phyloP scores from a whole-genome alignment of 2,797 vertebrate species.

The Acanthiza pusilla region DNA sequence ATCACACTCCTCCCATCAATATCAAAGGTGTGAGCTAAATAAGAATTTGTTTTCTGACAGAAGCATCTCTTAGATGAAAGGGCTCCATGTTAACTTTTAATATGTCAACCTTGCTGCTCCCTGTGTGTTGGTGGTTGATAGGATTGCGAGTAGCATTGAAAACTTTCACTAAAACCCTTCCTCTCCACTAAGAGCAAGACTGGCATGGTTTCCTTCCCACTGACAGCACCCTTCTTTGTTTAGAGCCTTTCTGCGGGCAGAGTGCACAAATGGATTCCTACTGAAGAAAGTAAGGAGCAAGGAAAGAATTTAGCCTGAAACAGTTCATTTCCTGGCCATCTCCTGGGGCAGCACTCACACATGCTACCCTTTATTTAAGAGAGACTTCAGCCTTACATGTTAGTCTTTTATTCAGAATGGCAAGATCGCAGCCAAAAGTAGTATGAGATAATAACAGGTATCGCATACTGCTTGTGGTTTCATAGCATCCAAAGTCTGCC shows the following conservation, averaged over 20 bases:
- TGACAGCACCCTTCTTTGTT: neutral
- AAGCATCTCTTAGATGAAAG: neutral
- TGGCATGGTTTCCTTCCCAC: neutral
- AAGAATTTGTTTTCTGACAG: neutral
- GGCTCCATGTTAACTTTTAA: neutral
- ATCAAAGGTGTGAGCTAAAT: neutral
- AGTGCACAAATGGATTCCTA: neutral
- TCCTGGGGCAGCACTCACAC: neutral
- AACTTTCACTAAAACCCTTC: neutral
- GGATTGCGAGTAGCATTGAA: neutral
- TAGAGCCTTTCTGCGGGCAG: neutral
- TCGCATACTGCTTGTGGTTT: constrained; percentile 29
- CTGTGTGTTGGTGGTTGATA: neutral
- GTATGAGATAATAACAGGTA: constrained; percentile 55
- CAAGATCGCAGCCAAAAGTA: constrained; percentile 38
- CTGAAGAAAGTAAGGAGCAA: neutral
- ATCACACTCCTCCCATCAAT: neutral
- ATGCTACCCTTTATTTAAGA: constrained; percentile 4
- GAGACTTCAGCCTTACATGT: neutral
- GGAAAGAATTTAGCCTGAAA: constrained; percentile 10
- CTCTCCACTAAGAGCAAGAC: neutral
- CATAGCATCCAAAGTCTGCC: constrained; percentile 15
- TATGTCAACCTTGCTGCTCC: neutral
- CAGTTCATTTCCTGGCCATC: constrained; percentile 18
- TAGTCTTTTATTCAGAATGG: neutral